Percentiles rank a stretch among this genome's conserved stretches.
Conservation (phyloP, 2,797 vertebrate genomes). For the Chelidonichthys spinosus region DNA sequence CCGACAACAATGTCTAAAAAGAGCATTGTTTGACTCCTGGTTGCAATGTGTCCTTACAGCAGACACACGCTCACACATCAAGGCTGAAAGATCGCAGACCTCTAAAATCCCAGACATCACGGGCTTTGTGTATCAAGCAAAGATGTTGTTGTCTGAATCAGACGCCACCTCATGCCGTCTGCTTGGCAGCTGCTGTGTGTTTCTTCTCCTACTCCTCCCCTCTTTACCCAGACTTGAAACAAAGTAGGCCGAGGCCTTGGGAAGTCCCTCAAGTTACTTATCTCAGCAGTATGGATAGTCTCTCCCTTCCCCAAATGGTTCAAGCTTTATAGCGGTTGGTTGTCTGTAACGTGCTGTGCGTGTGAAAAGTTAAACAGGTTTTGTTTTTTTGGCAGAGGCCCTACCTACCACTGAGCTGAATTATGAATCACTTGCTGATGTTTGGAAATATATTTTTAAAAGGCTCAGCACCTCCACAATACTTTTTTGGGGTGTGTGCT, state of each 20-base stretch:
- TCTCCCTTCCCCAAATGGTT: conserved; percentile 52
- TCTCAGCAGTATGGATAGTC: conserved; percentile 68
- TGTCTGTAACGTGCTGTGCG: conserved; percentile 56
- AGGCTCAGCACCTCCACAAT: conserved; percentile 37
- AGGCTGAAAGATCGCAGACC: conserved; percentile 47
- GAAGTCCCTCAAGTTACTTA: conserved; percentile 77
- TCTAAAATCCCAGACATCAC: conserved; percentile 45
- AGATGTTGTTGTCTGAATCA: conserved; percentile 63
- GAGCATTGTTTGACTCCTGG: conserved; percentile 24
- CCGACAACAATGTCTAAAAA: conserved; percentile 21
- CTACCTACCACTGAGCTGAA: conserved; percentile 54
- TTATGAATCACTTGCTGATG: conserved; percentile 64
- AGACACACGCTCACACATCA: conserved; percentile 38
- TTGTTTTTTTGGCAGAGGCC: conserved; percentile 36
- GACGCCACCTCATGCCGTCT: conserved; percentile 50
- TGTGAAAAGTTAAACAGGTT: conserved; percentile 59
- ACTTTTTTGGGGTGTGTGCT: conserved; percentile 13
- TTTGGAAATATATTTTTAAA: conserved; percentile 63
- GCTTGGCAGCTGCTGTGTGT: conserved; percentile 59
- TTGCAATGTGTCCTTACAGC: conserved; percentile 37
- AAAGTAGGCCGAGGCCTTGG: conserved; percentile 77
- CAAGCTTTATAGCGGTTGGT: conserved; percentile 57
- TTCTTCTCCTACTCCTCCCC: conserved; percentile 43
- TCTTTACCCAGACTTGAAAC: conserved; percentile 60
- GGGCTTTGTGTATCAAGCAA: conserved; percentile 51